Evolutionary conservation across 1,140 invertebrate genomes (phyloP), one percentile per base, ranked within the genome.

Genomic region (Stegodyphus dumicola): DNA sequence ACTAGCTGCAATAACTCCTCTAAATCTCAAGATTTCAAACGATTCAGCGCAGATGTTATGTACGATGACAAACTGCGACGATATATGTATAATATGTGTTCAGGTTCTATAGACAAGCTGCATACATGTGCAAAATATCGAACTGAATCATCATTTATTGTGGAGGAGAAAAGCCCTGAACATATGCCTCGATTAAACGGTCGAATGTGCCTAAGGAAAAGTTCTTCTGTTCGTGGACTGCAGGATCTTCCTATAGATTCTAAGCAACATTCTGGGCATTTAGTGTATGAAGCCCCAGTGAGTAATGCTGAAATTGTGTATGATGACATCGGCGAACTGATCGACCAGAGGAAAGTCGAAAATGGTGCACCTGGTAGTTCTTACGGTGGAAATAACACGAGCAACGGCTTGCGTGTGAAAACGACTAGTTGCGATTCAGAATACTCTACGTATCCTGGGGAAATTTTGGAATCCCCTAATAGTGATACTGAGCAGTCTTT

Each of bases 221-320:
- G 84, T 54, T 77, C 84, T 18, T 86, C 84, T 2, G 84, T 78
- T 17, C 52, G 76, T 9, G 84, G 75, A 9, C 33, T 86, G 18
- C 81, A 85, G 33, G 81, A 85, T n/a, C 13, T 73, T 15, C 52
- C 18, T 54, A 49, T 15, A 13, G 84, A 86, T 74, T 77, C 75
- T 18, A 85, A 85, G 52, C 83, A 86, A 66, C 78, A 86, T 52
- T 77, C 78, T 51, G 77, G 86, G 56, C 87, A 87, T 79, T 70
- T 88, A 51, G 88, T 88, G 2, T 87, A 87, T 54, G 88, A 88
- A 73, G 86, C 79, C 7, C 93, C 92, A 15, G 71, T 87, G 73
- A 93, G 94, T 17, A 94, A 95, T 89, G 94, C 95, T 10, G 90
- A 90, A 81, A 94, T 95, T 65, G 94, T 96, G 48, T 95, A 95